Evolutionary conservation across 23 tunicate species (phyloP).

Genomic region (Styela clava): DNA sequence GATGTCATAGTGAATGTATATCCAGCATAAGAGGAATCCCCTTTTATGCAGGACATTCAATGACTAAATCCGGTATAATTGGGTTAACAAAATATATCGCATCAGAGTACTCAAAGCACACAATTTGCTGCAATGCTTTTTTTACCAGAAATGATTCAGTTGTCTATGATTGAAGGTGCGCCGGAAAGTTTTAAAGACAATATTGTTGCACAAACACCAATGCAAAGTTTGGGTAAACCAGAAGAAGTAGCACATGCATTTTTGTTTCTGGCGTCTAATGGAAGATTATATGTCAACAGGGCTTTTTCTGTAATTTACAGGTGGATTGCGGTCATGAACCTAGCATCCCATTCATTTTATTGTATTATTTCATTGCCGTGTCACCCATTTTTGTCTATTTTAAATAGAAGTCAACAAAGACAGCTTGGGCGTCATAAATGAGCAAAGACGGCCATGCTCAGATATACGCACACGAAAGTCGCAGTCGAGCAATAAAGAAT

Average conservation of each 20-base stretch:
- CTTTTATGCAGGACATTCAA: constrained; percentile 38
- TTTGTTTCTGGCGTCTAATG: constrained; percentile 17
- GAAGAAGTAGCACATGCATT: constrained; percentile 3
- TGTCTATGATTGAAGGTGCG: neutral
- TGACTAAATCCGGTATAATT: constrained; percentile 77
- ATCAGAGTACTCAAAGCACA: constrained; percentile 34
- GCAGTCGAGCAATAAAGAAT: too few relatives aligned
- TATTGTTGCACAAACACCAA: neutral
- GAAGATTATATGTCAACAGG: constrained; percentile 6
- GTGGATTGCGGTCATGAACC: neutral
- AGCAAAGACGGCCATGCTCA: too few relatives aligned
- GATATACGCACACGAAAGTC: too few relatives aligned
- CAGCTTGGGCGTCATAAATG: too few relatives aligned
- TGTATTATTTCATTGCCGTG: too few relatives aligned
- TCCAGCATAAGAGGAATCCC: constrained; percentile 28
- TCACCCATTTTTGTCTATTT: too few relatives aligned
- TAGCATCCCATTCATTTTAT: too few relatives aligned
- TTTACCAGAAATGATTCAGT: neutral
- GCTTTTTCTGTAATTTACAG: neutral
- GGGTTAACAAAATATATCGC: constrained; percentile 69
- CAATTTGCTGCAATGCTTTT: constrained; percentile 11
- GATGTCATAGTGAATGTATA: constrained; percentile 36
- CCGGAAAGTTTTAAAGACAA: neutral
- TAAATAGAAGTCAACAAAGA: too few relatives aligned
- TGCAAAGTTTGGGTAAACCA: neutral